A percentile compares a stretch with the other conserved stretches of the same genome.
Conservation (phyloP, 2,797 vertebrate genomes). For the Spinus olivaceus region DNA sequence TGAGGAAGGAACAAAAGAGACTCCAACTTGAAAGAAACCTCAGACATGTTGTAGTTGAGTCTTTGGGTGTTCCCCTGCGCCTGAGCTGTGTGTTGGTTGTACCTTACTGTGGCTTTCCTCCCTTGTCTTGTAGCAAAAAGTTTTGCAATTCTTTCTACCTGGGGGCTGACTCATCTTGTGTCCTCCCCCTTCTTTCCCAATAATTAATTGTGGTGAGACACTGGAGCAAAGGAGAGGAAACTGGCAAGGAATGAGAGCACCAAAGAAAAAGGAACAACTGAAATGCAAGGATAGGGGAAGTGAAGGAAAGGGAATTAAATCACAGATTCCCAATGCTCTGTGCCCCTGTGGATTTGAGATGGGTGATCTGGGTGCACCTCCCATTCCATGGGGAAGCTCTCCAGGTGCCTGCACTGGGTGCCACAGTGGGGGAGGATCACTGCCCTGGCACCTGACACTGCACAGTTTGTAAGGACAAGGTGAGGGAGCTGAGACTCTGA, state of each 20-base stretch:
- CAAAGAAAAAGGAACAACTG: background rate
- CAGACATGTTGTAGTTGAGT: background rate
- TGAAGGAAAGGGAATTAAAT: background rate
- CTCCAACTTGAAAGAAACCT: background rate
- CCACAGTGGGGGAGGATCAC: accelerated
- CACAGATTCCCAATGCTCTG: background rate
- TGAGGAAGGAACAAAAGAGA: background rate
- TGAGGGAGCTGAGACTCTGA: background rate
- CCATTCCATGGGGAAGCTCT: accelerated
- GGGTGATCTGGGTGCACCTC: background rate
- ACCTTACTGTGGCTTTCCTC: background rate
- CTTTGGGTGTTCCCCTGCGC: background rate
- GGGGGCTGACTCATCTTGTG: background rate
- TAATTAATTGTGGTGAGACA: background rate
- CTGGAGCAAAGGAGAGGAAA: background rate
- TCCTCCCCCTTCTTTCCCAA: background rate
- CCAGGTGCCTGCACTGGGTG: background rate
- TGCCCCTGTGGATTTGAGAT: background rate
- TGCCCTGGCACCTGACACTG: background rate
- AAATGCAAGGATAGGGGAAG: background rate
- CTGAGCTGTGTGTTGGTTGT: background rate
- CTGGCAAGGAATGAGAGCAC: background rate
- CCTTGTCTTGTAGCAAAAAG: accelerated
- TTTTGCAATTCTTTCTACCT: background rate
- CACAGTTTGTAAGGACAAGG: accelerated